Conservation (phyloP, 2,797 vertebrate genomes). For the Sebastes flavidus region DNA sequence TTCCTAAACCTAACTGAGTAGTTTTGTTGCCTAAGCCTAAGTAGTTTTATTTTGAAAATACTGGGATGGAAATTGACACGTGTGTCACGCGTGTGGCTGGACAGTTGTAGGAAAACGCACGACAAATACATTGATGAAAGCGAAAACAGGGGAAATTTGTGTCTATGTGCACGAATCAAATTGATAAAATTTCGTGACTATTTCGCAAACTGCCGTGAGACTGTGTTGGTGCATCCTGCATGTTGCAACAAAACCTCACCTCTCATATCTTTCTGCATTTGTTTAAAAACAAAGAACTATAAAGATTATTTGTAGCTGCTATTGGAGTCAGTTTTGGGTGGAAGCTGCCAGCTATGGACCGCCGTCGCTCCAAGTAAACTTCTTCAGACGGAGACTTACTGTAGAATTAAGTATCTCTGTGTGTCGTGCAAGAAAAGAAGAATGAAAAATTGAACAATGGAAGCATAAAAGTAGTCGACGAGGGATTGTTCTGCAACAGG, state of each 20-base stretch:
- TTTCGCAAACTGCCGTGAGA: no score
- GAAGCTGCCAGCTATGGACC: neutral
- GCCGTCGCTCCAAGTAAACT: slow-evolving; percentile 28
- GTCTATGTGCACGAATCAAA: no score
- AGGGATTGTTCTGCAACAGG: slow-evolving; percentile 53
- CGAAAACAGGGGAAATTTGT: no score
- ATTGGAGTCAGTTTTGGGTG: neutral
- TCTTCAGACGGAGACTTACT: slow-evolving; percentile 36
- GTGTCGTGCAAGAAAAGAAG: slow-evolving; percentile 8
- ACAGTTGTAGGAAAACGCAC: no score
- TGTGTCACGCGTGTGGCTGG: no score
- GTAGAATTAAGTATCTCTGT: slow-evolving; percentile 9
- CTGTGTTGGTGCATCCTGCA: no score
- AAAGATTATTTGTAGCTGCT: neutral
- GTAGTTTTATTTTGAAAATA: no score
- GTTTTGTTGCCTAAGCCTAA: no score
- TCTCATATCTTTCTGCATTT: neutral
- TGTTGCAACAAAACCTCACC: neutral
- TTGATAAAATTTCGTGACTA: no score
- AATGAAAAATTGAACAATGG: slow-evolving; percentile 61
- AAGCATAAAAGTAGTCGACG: slow-evolving; percentile 45
- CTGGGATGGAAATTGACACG: no score
- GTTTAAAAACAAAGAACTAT: neutral
- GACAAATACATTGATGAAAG: no score
- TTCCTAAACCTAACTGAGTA: no score